Conservation (phyloP, 2,797 vertebrate species). For the Heliangelus exortis region DNA sequence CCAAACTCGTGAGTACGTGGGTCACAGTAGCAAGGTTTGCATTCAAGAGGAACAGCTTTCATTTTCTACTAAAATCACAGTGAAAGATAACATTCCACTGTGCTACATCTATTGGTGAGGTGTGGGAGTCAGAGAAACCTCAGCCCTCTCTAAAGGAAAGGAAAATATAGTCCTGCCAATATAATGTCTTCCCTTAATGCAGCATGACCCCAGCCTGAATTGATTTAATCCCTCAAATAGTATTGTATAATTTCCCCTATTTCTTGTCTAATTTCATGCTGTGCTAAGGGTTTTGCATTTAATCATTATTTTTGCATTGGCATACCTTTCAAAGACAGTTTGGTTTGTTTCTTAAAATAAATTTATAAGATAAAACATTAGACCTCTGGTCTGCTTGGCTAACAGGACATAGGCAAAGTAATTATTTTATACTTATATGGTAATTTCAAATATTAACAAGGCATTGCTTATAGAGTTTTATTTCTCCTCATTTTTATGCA, state of each 20-base stretch:
- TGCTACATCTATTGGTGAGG: not conserved
- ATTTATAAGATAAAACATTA: not conserved
- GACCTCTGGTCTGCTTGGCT: not conserved
- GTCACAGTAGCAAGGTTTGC: not conserved
- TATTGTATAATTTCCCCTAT: not conserved
- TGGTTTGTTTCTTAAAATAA: conserved; percentile 24
- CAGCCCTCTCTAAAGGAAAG: not conserved
- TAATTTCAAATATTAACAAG: conserved; percentile 46
- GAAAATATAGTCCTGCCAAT: not conserved
- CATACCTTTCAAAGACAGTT: not conserved
- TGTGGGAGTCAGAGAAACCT: not conserved
- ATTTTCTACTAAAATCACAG: not conserved
- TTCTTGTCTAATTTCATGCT: conserved; percentile 30
- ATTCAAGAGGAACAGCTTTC: not conserved
- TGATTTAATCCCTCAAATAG: conserved; percentile 13
- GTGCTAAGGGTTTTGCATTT: not conserved
- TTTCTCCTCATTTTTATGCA: not conserved
- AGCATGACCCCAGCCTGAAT: not conserved
- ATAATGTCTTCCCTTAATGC: not conserved
- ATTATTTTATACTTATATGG: conserved; percentile 12
- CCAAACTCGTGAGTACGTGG: not conserved
- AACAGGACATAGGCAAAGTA: not conserved
- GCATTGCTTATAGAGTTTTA: not conserved
- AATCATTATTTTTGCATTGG: conserved; percentile 16
- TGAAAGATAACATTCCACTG: not conserved